Percentiles rank a stretch among this genome's conserved stretches.
Conservation (phyloP, 1,140 invertebrate species). For the Sminthurinus signatus region DNA sequence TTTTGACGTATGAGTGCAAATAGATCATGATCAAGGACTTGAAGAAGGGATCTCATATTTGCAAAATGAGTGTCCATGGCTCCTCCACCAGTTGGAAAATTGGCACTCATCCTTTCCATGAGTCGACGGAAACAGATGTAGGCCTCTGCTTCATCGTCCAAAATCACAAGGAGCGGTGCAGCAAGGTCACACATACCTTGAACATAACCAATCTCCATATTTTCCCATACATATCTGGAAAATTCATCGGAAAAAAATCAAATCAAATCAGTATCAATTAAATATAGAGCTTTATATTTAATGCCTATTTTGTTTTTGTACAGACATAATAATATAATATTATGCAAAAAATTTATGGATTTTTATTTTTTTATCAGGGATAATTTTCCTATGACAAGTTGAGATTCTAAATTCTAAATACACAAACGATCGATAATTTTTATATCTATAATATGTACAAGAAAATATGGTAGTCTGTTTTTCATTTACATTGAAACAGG, state of each 20-base stretch:
- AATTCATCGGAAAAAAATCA: slow-evolving; percentile 17
- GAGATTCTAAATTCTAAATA: no score
- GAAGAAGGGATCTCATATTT: slow-evolving; percentile 61
- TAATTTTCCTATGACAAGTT: no score
- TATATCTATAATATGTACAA: no score
- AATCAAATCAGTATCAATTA: neutral
- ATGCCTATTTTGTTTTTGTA: no score
- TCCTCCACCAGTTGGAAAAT: slow-evolving; percentile 80
- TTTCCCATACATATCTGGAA: slow-evolving; percentile 90
- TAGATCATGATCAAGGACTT: slow-evolving; percentile 82
- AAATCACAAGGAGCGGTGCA: slow-evolving; percentile 83
- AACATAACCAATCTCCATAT: slow-evolving; percentile 82
- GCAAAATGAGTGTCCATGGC: slow-evolving; percentile 93
- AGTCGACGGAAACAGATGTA: slow-evolving; percentile 85
- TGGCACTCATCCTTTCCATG: slow-evolving; percentile 82
- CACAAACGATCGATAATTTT: no score
- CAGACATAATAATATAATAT: neutral
- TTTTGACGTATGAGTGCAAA: slow-evolving; percentile 91
- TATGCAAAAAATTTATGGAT: neutral
- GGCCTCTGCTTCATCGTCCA: slow-evolving; percentile 85
- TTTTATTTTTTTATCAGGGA: no score
- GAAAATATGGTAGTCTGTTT: no score
- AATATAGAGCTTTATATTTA: no score
- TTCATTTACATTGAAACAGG: no score
- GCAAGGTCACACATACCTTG: slow-evolving; percentile 94